Evolutionary conservation across 2,888 invertebrate genomes (phyloP).

Genomic region (Barypeithes pellucidus): DNA sequence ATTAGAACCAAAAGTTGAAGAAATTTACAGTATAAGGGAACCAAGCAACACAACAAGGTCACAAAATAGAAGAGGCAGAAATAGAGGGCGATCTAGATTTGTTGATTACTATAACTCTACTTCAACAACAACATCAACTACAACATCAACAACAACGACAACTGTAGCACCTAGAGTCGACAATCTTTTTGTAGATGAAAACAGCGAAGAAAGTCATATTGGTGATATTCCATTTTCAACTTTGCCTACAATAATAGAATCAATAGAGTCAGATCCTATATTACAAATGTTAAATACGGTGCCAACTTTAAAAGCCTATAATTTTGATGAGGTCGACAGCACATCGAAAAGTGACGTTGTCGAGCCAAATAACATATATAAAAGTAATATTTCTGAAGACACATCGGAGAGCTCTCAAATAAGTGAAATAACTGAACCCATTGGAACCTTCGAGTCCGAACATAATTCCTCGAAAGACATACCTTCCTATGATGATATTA

Average conservation of each 20-base stretch:
- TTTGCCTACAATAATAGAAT: background rate
- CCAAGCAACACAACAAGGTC: background rate
- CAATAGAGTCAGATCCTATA: background rate
- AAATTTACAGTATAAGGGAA: background rate
- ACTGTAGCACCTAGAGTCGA: background rate
- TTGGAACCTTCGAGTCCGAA: background rate
- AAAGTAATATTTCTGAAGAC: background rate
- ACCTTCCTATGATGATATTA: background rate
- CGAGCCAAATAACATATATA: background rate
- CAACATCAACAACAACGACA: slow-evolving; percentile 22
- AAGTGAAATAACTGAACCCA: too few species aligned
- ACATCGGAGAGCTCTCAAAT: too few species aligned
- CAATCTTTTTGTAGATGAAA: background rate
- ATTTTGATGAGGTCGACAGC: background rate
- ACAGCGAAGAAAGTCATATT: background rate
- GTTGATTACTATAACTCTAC: slow-evolving; percentile 5
- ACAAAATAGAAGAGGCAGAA: slow-evolving; percentile 25
- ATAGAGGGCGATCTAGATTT: slow-evolving; percentile 46
- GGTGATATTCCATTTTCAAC: background rate
- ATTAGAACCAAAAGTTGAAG: background rate
- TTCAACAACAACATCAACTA: slow-evolving; percentile 20
- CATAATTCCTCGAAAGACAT: background rate
- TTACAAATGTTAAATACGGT: too few species aligned
- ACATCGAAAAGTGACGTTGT: background rate
- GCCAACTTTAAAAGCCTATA: background rate